Evolutionary conservation across 2,113 vertebrate species (phyloP).

Genomic region (Tamias sibiricus): DNA sequence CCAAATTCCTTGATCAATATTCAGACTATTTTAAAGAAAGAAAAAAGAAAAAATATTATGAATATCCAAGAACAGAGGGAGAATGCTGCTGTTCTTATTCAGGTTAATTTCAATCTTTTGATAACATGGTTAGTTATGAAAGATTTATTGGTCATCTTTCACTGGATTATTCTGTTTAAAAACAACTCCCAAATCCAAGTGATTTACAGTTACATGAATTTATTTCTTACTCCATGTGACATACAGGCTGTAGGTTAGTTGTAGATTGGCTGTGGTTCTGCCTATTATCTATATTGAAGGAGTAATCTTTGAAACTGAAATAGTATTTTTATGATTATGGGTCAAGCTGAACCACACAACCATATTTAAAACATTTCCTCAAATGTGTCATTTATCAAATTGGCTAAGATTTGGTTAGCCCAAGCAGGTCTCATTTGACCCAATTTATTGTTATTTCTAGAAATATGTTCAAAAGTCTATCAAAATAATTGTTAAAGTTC

Average conservation of each 20-base stretch:
- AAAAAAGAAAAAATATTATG: background rate
- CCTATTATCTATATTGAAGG: background rate
- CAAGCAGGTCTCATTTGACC: background rate
- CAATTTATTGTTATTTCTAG: background rate
- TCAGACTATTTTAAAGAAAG: constrained; percentile 41
- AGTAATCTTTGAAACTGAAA: background rate
- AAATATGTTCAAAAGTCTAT: background rate
- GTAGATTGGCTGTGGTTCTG: background rate
- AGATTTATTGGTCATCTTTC: background rate
- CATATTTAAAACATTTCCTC: constrained; percentile 17
- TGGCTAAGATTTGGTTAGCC: background rate
- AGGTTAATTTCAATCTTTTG: constrained; percentile 88
- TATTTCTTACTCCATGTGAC: background rate
- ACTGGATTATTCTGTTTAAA: background rate
- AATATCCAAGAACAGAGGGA: constrained; percentile 69
- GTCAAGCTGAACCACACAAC: background rate
- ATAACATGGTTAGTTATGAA: background rate
- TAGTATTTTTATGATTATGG: background rate
- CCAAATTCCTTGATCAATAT: constrained; percentile 55
- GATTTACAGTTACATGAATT: background rate
- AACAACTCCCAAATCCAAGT: background rate
- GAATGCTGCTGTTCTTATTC: constrained; percentile 92
- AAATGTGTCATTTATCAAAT: background rate
- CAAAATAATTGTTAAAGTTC: constrained; percentile 18
- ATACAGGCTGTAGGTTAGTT: background rate